A percentile compares a stretch with the other conserved stretches of the same genome.
Evolutionary conservation across 2,113 vertebrate genomes (phyloP).

Genomic region (Syngnathus floridae): DNA sequence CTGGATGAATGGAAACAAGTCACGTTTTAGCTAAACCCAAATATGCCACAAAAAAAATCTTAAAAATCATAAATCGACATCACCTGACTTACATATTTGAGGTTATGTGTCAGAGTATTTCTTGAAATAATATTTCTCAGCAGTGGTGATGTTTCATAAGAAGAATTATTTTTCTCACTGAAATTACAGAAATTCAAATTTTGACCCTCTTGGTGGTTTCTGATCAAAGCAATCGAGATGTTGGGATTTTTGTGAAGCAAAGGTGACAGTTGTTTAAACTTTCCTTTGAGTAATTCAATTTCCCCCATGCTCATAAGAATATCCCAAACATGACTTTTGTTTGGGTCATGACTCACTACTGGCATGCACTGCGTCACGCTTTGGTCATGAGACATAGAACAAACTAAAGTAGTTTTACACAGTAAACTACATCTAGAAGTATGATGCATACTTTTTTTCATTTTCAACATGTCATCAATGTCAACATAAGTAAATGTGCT

Average conservation of each 20-base stretch:
- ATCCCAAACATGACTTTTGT: conserved; percentile 18
- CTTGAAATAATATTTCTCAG: no score
- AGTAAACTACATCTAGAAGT: conserved; percentile 26
- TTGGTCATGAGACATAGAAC: conserved; percentile 14
- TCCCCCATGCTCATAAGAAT: conserved; percentile 20
- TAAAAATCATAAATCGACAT: no score
- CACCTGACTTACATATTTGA: no score
- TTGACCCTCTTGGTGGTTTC: not conserved
- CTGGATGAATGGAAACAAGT: no score
- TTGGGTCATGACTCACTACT: conserved; percentile 38
- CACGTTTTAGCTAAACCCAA: no score
- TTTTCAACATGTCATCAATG: conserved; percentile 18
- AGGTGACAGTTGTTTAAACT: not conserved
- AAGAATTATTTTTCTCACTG: not conserved
- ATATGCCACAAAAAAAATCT: no score
- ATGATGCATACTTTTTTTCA: conserved; percentile 49
- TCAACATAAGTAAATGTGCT: conserved; percentile 39
- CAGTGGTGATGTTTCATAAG: no score
- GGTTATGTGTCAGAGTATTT: no score
- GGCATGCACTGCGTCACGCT: not conserved
- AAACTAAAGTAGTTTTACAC: conserved; percentile 34
- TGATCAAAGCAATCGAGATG: conserved; percentile 10
- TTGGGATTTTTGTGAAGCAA: conserved; percentile 3
- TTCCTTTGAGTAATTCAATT: conserved; percentile 24
- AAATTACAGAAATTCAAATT: not conserved